A percentile compares a stretch with the other conserved stretches of the same genome.
These are phyloP conservation scores for Lepidostoma basale DNA, from an alignment of 1,140 invertebrate genomes.

Conservation along the genomic window DNA sequence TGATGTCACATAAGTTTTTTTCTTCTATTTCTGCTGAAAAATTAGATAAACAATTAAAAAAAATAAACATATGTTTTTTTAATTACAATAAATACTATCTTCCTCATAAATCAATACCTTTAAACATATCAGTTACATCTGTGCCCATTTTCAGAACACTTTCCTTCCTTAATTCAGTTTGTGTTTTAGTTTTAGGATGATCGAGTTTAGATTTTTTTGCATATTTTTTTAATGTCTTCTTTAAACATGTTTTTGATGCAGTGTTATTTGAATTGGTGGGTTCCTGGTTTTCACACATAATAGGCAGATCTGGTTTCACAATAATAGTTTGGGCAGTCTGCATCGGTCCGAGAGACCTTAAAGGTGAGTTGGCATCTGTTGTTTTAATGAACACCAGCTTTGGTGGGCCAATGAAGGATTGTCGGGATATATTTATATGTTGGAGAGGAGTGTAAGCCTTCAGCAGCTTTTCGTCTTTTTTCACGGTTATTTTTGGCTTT, in stretches of 20 bases:
- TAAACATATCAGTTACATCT: not conserved
- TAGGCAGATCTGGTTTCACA: slow-evolving; percentile 48
- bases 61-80: no score
- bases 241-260: slow-evolving; percentile 28
- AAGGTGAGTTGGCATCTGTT: slow-evolving; percentile 51
- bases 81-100: no score
- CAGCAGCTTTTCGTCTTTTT: slow-evolving; percentile 60
- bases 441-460: slow-evolving; percentile 55
- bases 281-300: slow-evolving; percentile 25
- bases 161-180: slow-evolving; percentile 45
- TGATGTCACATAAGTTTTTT: slow-evolving; percentile 50
- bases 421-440: slow-evolving; percentile 49
- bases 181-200: slow-evolving; percentile 47
- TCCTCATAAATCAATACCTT: no score
- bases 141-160: slow-evolving; percentile 36
- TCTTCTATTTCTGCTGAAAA: slow-evolving; percentile 36
- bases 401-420: slow-evolving; percentile 60
- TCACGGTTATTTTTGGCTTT: slow-evolving; percentile 54
- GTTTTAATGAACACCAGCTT: slow-evolving; percentile 61
- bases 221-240: slow-evolving; percentile 53
- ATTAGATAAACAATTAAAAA: no score
- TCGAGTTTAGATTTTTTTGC: slow-evolving; percentile 56
- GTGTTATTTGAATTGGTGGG: slow-evolving; percentile 19
- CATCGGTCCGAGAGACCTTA: slow-evolving; percentile 52
- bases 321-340: slow-evolving; percentile 54